Conservation (phyloP, 1,140 invertebrate species). For the Colletes gigas region DNA sequence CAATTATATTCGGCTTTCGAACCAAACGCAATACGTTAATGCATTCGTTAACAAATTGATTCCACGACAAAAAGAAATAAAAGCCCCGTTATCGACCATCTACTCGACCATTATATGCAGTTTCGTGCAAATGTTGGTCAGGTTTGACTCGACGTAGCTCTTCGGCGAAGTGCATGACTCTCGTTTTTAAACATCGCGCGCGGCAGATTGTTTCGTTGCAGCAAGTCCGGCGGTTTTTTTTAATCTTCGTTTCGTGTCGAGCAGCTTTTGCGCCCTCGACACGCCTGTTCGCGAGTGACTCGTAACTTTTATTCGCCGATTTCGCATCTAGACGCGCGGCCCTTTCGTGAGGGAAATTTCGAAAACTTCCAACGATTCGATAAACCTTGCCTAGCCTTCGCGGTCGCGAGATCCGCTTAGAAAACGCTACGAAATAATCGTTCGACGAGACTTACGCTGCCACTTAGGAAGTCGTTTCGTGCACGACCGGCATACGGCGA, state of each 20-base stretch:
- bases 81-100: no score
- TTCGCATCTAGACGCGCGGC: not conserved
- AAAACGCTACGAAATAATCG: conserved; percentile 7
- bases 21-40: no score
- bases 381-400: not conserved
- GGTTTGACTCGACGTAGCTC: not conserved
- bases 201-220: conserved; percentile 16
- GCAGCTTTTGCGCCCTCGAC: conserved; percentile 13
- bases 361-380: conserved; percentile 15
- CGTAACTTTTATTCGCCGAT: conserved; percentile 49
- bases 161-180: not conserved
- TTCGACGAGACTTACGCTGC: not conserved
- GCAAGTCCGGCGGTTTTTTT: not conserved
- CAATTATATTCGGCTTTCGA: no score
- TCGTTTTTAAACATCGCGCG: not conserved
- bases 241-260: conserved; percentile 55
- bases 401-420: not conserved
- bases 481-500: not conserved
- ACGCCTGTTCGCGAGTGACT: conserved; percentile 43
- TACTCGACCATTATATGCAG: not conserved
- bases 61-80: no score
- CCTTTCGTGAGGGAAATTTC: conserved; percentile 31
- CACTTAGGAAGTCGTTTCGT: conserved; percentile 8
- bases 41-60: no score
- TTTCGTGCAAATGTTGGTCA: not conserved